These are phyloP conservation scores for Tenrec ecaudatus DNA, from an alignment of 2,113 vertebrate species.

Conservation along the genomic window DNA sequence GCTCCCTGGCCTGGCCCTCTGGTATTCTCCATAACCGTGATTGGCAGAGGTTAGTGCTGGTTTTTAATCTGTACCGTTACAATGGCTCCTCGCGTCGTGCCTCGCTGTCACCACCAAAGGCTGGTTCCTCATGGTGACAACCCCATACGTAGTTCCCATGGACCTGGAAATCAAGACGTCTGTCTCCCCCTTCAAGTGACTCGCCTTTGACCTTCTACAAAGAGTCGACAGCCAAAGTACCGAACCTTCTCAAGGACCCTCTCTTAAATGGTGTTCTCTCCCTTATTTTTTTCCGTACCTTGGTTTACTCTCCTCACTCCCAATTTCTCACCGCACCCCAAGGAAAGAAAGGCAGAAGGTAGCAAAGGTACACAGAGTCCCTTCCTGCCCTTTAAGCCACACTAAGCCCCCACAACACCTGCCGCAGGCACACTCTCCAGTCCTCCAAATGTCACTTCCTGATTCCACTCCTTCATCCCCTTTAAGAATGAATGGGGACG, in stretches of 20 bases:
- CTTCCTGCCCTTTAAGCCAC: too few species aligned
- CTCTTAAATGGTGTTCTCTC: not conserved
- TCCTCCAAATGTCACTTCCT: not conserved
- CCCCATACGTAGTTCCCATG: not conserved
- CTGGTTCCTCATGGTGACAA: not conserved
- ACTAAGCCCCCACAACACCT: not conserved
- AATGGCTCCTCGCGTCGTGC: not conserved
- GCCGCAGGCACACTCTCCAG: not conserved
- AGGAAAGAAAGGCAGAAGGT: not conserved
- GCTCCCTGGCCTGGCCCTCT: rapidly evolving
- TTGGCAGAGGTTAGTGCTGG: not conserved
- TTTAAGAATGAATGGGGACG: too few species aligned
- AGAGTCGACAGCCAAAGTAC: not conserved
- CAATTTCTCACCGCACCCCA: too few species aligned
- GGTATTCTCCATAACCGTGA: rapidly evolving
- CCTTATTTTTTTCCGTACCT: not conserved
- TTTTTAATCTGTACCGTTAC: not conserved
- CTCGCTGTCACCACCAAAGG: not conserved
- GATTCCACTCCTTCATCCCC: not conserved
- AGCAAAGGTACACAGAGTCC: not conserved
- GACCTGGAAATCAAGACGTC: not conserved
- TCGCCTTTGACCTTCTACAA: not conserved
- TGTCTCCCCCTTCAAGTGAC: not conserved
- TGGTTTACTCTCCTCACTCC: not conserved
- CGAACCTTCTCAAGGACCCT: not conserved